Evolutionary conservation across 2,113 vertebrate species (phyloP).

Genomic region (Oceanodroma tethys): DNA sequence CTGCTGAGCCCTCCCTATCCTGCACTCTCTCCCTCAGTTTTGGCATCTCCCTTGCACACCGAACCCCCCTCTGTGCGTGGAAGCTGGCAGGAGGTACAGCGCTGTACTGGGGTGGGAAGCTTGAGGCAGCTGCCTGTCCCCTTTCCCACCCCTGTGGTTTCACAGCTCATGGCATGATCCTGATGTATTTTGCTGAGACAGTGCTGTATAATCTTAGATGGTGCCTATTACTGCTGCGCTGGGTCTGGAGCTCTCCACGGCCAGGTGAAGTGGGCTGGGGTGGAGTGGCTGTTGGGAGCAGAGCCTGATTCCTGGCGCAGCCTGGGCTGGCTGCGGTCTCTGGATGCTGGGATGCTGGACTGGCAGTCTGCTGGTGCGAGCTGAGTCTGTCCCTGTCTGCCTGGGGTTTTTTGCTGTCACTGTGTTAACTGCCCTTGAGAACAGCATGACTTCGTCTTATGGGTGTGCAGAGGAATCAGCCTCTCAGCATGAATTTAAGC

Average conservation of each 20-base stretch:
- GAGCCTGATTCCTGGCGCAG: neutral
- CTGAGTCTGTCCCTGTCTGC: neutral
- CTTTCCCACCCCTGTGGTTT: neutral
- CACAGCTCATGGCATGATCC: neutral
- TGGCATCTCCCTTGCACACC: neutral
- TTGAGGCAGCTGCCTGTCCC: neutral
- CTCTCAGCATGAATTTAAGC: neutral
- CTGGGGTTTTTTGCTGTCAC: neutral
- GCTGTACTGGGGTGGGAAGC: neutral
- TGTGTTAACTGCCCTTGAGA: neutral
- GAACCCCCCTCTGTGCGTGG: rapidly evolving
- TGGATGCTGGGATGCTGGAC: neutral
- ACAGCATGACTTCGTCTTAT: neutral
- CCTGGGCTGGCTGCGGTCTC: neutral
- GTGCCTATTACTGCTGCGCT: neutral
- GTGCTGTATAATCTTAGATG: neutral
- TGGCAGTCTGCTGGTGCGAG: neutral
- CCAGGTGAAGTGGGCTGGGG: neutral
- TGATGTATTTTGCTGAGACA: neutral
- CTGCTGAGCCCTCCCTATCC: neutral
- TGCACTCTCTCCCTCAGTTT: neutral
- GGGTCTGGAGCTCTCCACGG: neutral
- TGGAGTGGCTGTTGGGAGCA: neutral
- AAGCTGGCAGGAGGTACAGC: neutral
- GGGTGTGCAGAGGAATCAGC: neutral